Conservation (phyloP, 2,888 invertebrate genomes). For the Hypomecis punctinalis region DNA sequence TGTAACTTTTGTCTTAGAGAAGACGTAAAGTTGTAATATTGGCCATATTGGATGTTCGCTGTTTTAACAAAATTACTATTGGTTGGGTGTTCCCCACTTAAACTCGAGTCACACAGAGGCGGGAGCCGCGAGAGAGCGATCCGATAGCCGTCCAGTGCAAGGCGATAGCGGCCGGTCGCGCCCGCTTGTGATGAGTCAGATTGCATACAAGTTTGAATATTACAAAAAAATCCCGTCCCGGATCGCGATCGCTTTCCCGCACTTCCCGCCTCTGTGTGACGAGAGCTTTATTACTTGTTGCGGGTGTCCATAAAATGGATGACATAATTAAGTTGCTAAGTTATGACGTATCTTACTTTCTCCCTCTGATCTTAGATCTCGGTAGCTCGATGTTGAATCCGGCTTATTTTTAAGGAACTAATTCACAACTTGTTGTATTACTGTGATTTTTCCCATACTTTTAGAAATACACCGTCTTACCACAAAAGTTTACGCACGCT, state of each 20-base stretch:
- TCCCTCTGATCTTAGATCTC: constrained; percentile 57
- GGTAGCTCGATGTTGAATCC: constrained; percentile 41
- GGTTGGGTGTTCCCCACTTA: constrained; percentile 55
- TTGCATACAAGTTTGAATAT: too few species aligned
- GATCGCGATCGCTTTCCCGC: too few species aligned
- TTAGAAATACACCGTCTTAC: constrained; percentile 41
- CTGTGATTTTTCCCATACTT: constrained; percentile 51
- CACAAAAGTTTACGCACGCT: too few species aligned
- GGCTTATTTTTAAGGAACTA: constrained; percentile 31
- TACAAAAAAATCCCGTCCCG: too few species aligned
- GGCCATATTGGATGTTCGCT: constrained; percentile 57
- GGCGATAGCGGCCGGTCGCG: too few species aligned
- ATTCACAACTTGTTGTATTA: constrained; percentile 39
- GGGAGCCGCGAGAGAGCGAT: too few species aligned
- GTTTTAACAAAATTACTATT: constrained; percentile 48
- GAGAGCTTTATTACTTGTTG: constrained; percentile 54
- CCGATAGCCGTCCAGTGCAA: too few species aligned
- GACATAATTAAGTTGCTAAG: constrained; percentile 61
- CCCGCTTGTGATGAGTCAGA: too few species aligned
- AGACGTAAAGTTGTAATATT: constrained; percentile 36
- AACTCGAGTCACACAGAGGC: too few species aligned
- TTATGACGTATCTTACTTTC: constrained; percentile 55
- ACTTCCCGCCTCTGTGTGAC: too few species aligned
- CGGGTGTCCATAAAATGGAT: constrained; percentile 73
- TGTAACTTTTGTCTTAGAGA: neutral